phyloP scores from a whole-genome alignment of 2,888 invertebrate species.

The Luperina testacea region DNA sequence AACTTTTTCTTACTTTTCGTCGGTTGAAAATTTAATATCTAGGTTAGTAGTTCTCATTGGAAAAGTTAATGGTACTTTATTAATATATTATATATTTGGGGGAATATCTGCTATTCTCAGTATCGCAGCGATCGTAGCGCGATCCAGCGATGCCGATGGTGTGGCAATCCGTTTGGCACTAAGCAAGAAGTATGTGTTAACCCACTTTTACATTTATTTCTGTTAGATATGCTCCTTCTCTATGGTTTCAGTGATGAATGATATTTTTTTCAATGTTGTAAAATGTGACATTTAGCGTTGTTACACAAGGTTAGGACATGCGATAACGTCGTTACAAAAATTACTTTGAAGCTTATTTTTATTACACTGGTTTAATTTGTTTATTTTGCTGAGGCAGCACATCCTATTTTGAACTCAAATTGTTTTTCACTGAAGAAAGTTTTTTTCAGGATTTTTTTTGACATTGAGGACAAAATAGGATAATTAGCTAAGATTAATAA shows the following conservation, averaged over 20 bases:
- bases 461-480: conserved; percentile 45
- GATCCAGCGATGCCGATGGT: conserved; percentile 38
- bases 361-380: conserved; percentile 52
- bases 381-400: conserved; percentile 51
- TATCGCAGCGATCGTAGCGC: conserved; percentile 16
- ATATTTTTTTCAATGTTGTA: conserved; percentile 35
- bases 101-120: conserved; percentile 47
- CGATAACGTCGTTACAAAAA: conserved; percentile 74
- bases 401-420: conserved; percentile 55
- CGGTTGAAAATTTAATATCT: conserved; percentile 28
- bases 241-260: conserved; percentile 37
- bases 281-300: conserved; percentile 46
- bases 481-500: conserved; percentile 37
- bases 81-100: conserved; percentile 36
- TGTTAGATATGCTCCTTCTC: conserved; percentile 52
- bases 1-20: background rate
- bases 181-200: conserved; percentile 58
- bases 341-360: conserved; percentile 54
- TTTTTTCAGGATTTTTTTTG: conserved; percentile 1
- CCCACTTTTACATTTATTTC: conserved; percentile 61
- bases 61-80: conserved; percentile 33
- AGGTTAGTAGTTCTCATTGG: conserved; percentile 37
- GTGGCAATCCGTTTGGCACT: conserved; percentile 58
- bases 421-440: background rate
- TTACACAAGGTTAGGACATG: conserved; percentile 65